Evolutionary conservation across 2,888 invertebrate species (phyloP).

Genomic region (Melanchra persicariae): DNA sequence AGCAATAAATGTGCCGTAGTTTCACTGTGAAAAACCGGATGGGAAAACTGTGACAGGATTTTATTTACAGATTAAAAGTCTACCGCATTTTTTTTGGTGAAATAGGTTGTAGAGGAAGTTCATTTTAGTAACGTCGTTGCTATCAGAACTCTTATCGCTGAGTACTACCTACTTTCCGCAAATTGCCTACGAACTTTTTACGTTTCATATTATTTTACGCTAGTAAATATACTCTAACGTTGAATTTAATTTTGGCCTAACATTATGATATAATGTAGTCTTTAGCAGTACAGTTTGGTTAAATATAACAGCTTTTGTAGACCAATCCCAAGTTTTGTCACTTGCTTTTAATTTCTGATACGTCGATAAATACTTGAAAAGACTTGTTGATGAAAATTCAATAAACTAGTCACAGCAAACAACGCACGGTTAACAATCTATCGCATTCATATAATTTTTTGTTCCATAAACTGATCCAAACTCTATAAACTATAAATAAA

Average conservation of each 20-base stretch:
- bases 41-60: conserved; percentile 31
- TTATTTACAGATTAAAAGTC: conserved; percentile 40
- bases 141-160: not conserved
- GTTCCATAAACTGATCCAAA: not conserved
- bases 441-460: not conserved
- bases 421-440: not conserved
- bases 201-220: not conserved
- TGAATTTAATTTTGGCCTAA: not conserved
- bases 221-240: not conserved
- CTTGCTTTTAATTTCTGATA: no score
- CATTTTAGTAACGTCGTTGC: conserved; percentile 2
- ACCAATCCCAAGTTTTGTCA: not conserved
- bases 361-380: no score
- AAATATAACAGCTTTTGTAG: not conserved
- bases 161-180: not conserved
- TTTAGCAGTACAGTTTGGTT: not conserved
- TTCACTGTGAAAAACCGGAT: conserved; percentile 35
- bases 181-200: not conserved
- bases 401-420: not conserved
- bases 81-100: conserved; percentile 7
- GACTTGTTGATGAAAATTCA: not conserved
- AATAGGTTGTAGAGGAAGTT: not conserved
- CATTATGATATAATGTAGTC: not conserved
- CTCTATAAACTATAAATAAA: not conserved
- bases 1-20: conserved; percentile 54